These are phyloP conservation scores for Apotomis turbidana DNA, from an alignment of 2,888 invertebrate species.

Conservation along the genomic window DNA sequence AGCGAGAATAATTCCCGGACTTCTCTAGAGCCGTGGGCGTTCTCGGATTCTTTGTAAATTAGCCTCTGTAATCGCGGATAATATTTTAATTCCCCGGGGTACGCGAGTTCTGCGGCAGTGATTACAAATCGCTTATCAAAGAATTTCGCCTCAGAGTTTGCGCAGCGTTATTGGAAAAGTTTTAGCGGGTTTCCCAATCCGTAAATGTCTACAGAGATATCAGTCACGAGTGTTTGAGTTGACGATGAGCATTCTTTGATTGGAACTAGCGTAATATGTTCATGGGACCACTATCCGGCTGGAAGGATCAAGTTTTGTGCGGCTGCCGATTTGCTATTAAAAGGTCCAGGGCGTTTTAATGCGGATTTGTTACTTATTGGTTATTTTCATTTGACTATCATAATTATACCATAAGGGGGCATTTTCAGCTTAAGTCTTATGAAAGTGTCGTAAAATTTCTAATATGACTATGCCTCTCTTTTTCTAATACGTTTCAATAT, in stretches of 20 bases:
- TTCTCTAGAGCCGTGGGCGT: constrained; percentile 42
- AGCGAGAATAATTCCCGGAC: constrained; percentile 45
- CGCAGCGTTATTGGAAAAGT: constrained; percentile 75
- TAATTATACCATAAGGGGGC: background rate
- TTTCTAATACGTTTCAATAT: no score
- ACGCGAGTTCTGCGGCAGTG: constrained; percentile 58
- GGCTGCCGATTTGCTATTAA: constrained; percentile 23
- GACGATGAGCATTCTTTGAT: constrained; percentile 51
- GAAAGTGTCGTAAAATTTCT: no score
- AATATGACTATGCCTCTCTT: no score
- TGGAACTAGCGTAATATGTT: constrained; percentile 38
- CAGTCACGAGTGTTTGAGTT: constrained; percentile 63
- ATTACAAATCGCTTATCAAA: constrained; percentile 80
- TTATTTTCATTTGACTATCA: background rate
- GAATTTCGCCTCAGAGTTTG: constrained; percentile 63
- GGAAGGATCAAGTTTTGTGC: constrained; percentile 26
- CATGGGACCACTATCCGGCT: constrained; percentile 39
- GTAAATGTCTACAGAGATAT: constrained; percentile 66
- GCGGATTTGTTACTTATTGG: constrained; percentile 10
- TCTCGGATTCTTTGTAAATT: constrained; percentile 50
- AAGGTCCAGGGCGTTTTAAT: constrained; percentile 29
- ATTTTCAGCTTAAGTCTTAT: no score
- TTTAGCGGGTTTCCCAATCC: constrained; percentile 60
- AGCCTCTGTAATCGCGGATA: constrained; percentile 55
- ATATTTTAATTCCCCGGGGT: constrained; percentile 61